phyloP scores from a whole-genome alignment of 2,113 vertebrate species.

The Gobiocypris rarus region DNA sequence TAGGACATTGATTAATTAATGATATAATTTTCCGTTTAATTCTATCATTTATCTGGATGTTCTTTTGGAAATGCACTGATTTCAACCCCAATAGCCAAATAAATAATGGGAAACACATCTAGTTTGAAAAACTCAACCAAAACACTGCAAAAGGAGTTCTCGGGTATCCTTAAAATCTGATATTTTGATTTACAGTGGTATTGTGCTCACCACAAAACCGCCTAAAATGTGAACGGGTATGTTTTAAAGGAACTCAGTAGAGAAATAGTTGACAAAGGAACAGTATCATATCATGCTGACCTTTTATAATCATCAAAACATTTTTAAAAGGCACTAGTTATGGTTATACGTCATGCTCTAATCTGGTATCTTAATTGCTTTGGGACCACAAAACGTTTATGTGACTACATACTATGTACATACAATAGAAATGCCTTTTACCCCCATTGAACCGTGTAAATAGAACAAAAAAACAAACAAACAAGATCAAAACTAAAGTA shows the following conservation, averaged over 20 bases:
- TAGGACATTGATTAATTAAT: neutral
- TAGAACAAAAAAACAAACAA: constrained; percentile 19
- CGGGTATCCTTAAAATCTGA: neutral
- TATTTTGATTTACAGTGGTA: neutral
- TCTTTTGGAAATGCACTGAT: neutral
- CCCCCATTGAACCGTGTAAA: neutral
- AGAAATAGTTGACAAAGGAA: neutral
- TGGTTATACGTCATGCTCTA: neutral
- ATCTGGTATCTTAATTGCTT: neutral
- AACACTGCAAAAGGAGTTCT: constrained; percentile 1
- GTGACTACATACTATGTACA: constrained; percentile 6
- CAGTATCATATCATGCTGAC: neutral
- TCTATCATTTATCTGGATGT: neutral
- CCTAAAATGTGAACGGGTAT: constrained; percentile 6
- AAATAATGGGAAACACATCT: neutral
- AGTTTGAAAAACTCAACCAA: neutral
- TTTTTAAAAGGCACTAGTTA: constrained; percentile 31
- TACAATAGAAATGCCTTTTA: neutral
- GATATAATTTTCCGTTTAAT: neutral
- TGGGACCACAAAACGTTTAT: neutral
- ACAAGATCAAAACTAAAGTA: neutral
- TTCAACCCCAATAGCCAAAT: neutral
- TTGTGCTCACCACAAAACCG: constrained; percentile 9
- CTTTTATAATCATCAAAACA: neutral
- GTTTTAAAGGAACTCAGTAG: constrained; percentile 2